Conservation (phyloP, 1,140 invertebrate species). For the Heliothis subflexa region DNA sequence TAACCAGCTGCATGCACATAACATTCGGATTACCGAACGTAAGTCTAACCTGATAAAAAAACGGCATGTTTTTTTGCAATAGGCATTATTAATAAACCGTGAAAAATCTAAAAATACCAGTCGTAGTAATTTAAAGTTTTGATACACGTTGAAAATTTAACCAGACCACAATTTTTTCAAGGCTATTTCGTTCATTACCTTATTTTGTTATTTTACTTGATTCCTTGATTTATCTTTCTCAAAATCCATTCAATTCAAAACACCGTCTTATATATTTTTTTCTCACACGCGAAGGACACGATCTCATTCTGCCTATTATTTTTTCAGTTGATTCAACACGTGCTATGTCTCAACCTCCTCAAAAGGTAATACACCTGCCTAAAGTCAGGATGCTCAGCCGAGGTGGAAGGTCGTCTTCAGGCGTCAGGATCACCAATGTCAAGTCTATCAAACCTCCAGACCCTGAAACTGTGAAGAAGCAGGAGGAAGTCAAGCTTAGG, state of each 20-base stretch:
- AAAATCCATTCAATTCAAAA: background rate
- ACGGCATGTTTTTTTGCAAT: too few relatives aligned
- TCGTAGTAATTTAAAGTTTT: too few relatives aligned
- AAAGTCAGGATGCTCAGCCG: constrained; percentile 76
- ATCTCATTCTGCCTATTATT: background rate
- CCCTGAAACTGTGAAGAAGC: constrained; percentile 70
- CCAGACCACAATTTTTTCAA: background rate
- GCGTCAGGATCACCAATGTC: constrained; percentile 76
- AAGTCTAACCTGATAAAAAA: constrained; percentile 57
- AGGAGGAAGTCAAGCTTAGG: constrained; percentile 78
- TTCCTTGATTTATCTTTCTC: background rate
- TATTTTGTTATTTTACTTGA: too few relatives aligned
- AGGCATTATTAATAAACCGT: too few relatives aligned
- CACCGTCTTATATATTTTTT: background rate
- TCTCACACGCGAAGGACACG: background rate
- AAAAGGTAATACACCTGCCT: constrained; percentile 67
- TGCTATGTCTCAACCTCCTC: constrained; percentile 65
- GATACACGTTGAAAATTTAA: background rate
- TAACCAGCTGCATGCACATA: constrained; percentile 64
- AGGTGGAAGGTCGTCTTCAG: constrained; percentile 51
- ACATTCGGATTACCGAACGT: constrained; percentile 73
- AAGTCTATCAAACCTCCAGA: constrained; percentile 76
- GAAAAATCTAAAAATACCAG: too few relatives aligned
- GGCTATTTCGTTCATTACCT: background rate
- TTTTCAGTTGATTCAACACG: constrained; percentile 69